A percentile compares a stretch with the other conserved stretches of the same genome.
Conservation (phyloP, 2,797 vertebrate species). For the Odontamblyopus rebecca region DNA sequence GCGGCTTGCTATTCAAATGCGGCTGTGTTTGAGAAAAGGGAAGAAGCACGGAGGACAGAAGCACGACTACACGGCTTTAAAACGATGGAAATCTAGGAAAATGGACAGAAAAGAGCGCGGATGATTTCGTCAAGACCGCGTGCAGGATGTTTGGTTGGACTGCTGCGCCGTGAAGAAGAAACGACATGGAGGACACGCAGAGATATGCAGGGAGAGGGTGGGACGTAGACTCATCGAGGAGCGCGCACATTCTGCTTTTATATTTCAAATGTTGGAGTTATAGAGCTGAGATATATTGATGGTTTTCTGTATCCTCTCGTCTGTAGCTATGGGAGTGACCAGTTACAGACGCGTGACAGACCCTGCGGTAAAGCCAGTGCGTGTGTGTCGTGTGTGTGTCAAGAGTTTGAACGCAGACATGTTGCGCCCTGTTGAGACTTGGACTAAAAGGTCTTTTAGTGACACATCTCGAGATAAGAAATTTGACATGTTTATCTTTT, state of each 20-base stretch:
- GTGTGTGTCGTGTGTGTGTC: conserved; percentile 13
- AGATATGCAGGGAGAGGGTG: conserved; percentile 19
- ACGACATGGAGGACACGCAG: conserved; percentile 49
- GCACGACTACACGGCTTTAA: conserved; percentile 60
- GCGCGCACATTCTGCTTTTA: conserved; percentile 21
- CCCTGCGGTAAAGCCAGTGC: conserved; percentile 57
- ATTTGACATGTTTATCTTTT: conserved; percentile 20
- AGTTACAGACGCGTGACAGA: conserved; percentile 53
- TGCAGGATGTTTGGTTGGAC: conserved; percentile 75
- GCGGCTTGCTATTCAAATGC: conserved; percentile 93
- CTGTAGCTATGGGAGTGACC: conserved; percentile 29
- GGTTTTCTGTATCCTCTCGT: conserved; percentile 25
- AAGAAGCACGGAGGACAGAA: conserved; percentile 81
- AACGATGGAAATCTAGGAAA: conserved; percentile 31
- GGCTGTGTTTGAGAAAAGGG: conserved; percentile 73
- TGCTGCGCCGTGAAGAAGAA: conserved; percentile 63
- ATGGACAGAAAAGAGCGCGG: conserved; percentile 5
- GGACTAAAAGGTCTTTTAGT: conserved; percentile 20
- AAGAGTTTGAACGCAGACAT: conserved; percentile 52
- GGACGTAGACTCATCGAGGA: conserved; percentile 15
- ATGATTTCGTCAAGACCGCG: not conserved
- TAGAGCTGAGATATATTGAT: conserved; percentile 36
- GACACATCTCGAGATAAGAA: not conserved
- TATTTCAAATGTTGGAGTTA: conserved; percentile 43
- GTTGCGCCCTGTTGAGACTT: conserved; percentile 43